phyloP scores from a whole-genome alignment of 2,797 vertebrate species.

The Gila robusta region DNA sequence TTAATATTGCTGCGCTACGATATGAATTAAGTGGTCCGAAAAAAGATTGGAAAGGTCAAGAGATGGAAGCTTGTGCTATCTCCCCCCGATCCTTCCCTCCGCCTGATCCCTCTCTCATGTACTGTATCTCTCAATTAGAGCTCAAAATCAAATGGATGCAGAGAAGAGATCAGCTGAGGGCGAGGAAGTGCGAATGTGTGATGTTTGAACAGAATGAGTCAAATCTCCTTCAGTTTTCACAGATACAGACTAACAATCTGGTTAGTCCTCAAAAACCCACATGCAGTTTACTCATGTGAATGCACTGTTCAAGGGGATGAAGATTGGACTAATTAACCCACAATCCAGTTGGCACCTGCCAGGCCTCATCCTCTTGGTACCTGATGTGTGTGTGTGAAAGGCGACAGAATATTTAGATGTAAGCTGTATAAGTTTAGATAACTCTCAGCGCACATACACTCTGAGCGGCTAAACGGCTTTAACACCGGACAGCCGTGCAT shows the following conservation, averaged over 20 bases:
- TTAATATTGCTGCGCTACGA: slow-evolving; percentile 26
- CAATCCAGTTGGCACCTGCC: slow-evolving; percentile 66
- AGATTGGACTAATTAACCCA: slow-evolving; percentile 52
- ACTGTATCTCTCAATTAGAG: slow-evolving; percentile 64
- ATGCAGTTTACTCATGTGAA: slow-evolving; percentile 1
- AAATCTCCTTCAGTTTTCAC: slow-evolving; percentile 37
- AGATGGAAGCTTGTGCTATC: slow-evolving; percentile 53
- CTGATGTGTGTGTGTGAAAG: slow-evolving; percentile 50
- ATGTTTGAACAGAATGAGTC: slow-evolving; percentile 38
- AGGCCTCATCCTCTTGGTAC: slow-evolving; percentile 56
- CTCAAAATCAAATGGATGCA: slow-evolving; percentile 46
- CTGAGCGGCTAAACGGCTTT: slow-evolving; percentile 53
- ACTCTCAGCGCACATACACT: slow-evolving; percentile 38
- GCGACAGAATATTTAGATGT: slow-evolving; percentile 47
- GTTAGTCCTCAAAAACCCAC: slow-evolving; percentile 36
- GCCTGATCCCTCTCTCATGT: slow-evolving; percentile 64
- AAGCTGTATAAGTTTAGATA: slow-evolving; percentile 53
- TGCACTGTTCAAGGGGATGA: slow-evolving; percentile 27
- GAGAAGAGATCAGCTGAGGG: slow-evolving; percentile 22
- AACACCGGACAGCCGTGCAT: slow-evolving; percentile 73
- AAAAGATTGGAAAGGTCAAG: slow-evolving; percentile 35
- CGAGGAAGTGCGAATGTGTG: slow-evolving; percentile 44
- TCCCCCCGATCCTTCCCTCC: slow-evolving; percentile 32
- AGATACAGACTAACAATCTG: slow-evolving; percentile 43
- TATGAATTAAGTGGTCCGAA: slow-evolving; percentile 34